phyloP scores from a whole-genome alignment of 1,140 invertebrate genomes.

The Tenebrio molitor region DNA sequence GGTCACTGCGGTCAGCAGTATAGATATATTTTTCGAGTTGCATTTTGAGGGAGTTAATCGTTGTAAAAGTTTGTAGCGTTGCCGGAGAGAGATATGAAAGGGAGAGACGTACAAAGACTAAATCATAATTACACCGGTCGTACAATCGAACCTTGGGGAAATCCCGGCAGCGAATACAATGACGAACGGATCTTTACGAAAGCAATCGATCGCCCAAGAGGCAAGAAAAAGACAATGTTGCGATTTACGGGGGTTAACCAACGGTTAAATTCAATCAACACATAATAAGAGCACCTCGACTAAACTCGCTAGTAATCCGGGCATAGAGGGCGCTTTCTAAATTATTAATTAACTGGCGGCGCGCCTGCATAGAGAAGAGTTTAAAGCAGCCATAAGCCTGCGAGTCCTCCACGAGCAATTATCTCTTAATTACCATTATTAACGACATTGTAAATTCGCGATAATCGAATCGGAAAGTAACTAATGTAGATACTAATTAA shows the following conservation, averaged over 20 bases:
- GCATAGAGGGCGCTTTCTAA: constrained; percentile 29
- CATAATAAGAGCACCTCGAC: constrained; percentile 2
- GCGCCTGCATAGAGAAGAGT: constrained; percentile 7
- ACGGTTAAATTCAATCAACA: constrained; percentile 32
- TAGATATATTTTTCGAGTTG: too few relatives aligned
- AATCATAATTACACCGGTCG: too few relatives aligned
- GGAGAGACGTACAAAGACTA: too few relatives aligned
- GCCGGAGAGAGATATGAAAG: too few relatives aligned
- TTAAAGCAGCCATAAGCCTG: constrained; percentile 28
- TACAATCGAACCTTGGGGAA: too few relatives aligned
- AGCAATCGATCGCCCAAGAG: too few relatives aligned
- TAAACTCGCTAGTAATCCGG: neutral
- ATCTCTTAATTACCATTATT: constrained; percentile 43
- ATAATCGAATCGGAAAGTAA: constrained; percentile 15
- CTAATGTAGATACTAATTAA: constrained; percentile 8
- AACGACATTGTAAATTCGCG: constrained; percentile 37
- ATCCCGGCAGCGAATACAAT: too few relatives aligned
- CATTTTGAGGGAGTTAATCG: too few relatives aligned
- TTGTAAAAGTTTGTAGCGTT: too few relatives aligned
- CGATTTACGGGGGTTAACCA: neutral
- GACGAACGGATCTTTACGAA: too few relatives aligned
- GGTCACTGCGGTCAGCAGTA: too few relatives aligned
- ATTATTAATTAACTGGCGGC: constrained; percentile 36
- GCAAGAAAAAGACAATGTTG: neutral
- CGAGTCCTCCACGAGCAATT: constrained; percentile 22